phyloP scores from a whole-genome alignment of 2,888 invertebrate species.

The Parnassius glacialis region DNA sequence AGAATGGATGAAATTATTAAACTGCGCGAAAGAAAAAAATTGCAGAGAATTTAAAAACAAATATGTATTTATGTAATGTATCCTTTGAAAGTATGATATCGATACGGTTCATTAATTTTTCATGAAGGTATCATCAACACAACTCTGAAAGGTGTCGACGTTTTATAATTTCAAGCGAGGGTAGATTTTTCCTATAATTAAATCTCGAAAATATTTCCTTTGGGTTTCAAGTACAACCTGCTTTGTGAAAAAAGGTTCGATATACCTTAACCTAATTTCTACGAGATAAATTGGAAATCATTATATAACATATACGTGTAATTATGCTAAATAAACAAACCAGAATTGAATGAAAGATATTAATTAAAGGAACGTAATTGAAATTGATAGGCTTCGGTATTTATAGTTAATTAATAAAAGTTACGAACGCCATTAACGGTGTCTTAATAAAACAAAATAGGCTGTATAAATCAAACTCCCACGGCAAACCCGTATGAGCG shows the following conservation, averaged over 20 bases:
- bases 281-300: background rate
- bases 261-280: constrained; percentile 7
- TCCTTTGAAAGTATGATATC: too few species aligned
- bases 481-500: constrained; percentile 52
- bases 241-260: constrained; percentile 3
- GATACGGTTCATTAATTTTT: constrained; percentile 6
- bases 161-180: constrained; percentile 12
- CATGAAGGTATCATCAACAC: background rate
- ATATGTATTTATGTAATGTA: too few species aligned
- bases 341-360: background rate
- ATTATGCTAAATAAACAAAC: constrained; percentile 6
- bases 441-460: constrained; percentile 23
- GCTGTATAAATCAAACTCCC: constrained; percentile 44
- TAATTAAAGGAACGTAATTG: background rate
- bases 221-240: background rate
- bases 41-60: background rate
- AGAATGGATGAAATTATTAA: too few species aligned
- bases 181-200: constrained; percentile 16
- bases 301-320: background rate
- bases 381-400: background rate
- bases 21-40: too few species aligned
- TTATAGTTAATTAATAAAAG: constrained; percentile 4
- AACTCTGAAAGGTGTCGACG: background rate
- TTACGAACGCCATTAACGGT: background rate
- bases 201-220: constrained; percentile 8